Conservation (phyloP, 2,888 invertebrate genomes). For the Halictus ligatus region DNA sequence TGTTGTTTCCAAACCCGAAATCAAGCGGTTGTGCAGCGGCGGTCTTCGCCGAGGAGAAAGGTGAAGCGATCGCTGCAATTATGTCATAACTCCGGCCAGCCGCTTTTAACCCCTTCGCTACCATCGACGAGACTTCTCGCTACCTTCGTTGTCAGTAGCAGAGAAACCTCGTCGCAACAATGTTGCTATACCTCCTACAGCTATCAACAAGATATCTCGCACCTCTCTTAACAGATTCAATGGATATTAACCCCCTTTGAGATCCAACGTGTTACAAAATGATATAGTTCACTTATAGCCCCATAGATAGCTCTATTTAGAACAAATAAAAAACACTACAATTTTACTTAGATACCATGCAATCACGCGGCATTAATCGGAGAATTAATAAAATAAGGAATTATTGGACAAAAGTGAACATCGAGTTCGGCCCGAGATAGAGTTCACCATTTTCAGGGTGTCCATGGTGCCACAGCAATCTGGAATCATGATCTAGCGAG, state of each 20-base stretch:
- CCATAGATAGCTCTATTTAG: too few relatives aligned
- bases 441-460: neutral
- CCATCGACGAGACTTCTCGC: neutral
- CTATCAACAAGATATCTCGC: too few relatives aligned
- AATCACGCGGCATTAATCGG: too few relatives aligned
- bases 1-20: constrained; percentile 68
- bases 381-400: neutral
- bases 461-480: neutral
- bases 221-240: neutral
- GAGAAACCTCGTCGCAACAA: neutral
- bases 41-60: constrained; percentile 61
- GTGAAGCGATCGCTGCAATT: constrained; percentile 48
- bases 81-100: constrained; percentile 37
- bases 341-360: too few relatives aligned
- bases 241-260: neutral
- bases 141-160: neutral
- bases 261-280: too few relatives aligned
- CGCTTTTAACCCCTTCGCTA: neutral
- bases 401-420: neutral
- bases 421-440: too few relatives aligned
- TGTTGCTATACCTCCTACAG: neutral
- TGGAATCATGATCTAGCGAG: neutral
- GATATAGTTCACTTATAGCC: too few relatives aligned
- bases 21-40: constrained; percentile 52
- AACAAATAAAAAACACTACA: too few relatives aligned